Evolutionary conservation across 2,797 vertebrate genomes (phyloP).

Genomic region (Orestias chungarensis): DNA sequence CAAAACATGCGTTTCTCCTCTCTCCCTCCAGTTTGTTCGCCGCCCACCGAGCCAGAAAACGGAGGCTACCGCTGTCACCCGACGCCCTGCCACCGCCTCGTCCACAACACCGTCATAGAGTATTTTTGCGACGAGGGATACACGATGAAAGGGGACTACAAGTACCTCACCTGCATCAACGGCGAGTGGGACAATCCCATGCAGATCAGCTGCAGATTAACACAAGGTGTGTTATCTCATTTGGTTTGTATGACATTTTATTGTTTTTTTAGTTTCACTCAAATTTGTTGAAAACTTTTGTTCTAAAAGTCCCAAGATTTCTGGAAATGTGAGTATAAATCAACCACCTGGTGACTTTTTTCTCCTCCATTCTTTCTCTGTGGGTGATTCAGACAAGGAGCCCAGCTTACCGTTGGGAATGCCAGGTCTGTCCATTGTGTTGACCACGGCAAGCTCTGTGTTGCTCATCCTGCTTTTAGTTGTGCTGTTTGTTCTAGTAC

Average conservation of each 20-base stretch:
- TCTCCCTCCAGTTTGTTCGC: constrained; percentile 84
- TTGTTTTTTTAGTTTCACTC: not conserved
- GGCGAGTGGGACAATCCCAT: constrained; percentile 94
- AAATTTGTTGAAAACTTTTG: not conserved
- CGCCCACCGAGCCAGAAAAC: constrained; percentile 93
- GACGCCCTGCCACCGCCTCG: constrained; percentile 88
- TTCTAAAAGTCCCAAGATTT: not conserved
- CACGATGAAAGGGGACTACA: constrained; percentile 93
- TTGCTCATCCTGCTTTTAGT: constrained; percentile 93
- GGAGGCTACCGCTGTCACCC: constrained; percentile 96
- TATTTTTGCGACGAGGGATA: constrained; percentile 96
- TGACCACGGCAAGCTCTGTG: constrained; percentile 93
- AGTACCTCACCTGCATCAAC: constrained; percentile 94
- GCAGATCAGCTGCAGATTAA: constrained; percentile 94
- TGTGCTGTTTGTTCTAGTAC: constrained; percentile 95
- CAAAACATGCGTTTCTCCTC: constrained; percentile 1
- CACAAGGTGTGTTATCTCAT: constrained; percentile 79
- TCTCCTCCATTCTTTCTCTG: constrained; percentile 13
- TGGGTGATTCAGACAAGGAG: constrained; percentile 84
- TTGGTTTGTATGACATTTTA: not conserved
- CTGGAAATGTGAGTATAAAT: not conserved
- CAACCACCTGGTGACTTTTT: not conserved
- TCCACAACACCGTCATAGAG: constrained; percentile 92
- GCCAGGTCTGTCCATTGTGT: constrained; percentile 92
- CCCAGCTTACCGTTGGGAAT: constrained; percentile 86